Base-by-base conservation (phyloP, 2,888 invertebrate genomes). In the Venustoraphidia nigricollis region DNA sequence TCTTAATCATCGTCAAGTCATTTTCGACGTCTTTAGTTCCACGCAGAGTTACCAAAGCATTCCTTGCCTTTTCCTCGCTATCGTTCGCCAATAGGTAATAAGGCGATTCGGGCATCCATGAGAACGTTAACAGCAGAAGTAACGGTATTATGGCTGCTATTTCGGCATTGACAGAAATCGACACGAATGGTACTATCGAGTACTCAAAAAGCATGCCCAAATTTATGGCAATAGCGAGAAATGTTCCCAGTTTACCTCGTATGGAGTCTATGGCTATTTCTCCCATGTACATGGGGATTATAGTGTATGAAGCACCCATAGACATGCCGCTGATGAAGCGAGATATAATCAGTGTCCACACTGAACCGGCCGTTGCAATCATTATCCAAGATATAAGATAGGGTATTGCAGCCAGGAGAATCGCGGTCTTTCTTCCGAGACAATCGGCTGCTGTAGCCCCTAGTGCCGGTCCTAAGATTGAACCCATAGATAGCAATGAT, bases 291-390 rank as follows among this genome's bases (percentile, higher is more conserved):
- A 27, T 27, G 3, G 27, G 27, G 27, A 27, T 27, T 27, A 27
- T 27, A 6, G 27, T 27, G 6, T 27, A 27, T 6, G 27, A 27
- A 27, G 27, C 27, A 6, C 27, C 27, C 27, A 27, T 74, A 3
- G 76, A 76, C 10, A 77, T 61, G 1, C 77, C 77, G 43, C 73
- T 73, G 62, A 76, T 71, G 66, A 76, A 71, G 39, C 77, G 64
- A 1, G 77, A 69, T 8, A 70, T 67, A 61, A 75, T 76, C 8
- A 77, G 66, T 41, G 71, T 57, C 41, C 68, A 62, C 2, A 75
- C 72, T 3, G 71, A 71, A 51, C 69, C 67, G 42, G 77, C 77
- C 13, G 68, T 58, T 55, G 76, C 71, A 56, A 77, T 68, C 50
- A 77, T 59, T 38, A 75, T 59, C 77, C 77, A 78, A 53, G 76